Base-by-base conservation (phyloP, 92 coral and sea anemone species). In the Scolanthus callimorphus region DNA sequence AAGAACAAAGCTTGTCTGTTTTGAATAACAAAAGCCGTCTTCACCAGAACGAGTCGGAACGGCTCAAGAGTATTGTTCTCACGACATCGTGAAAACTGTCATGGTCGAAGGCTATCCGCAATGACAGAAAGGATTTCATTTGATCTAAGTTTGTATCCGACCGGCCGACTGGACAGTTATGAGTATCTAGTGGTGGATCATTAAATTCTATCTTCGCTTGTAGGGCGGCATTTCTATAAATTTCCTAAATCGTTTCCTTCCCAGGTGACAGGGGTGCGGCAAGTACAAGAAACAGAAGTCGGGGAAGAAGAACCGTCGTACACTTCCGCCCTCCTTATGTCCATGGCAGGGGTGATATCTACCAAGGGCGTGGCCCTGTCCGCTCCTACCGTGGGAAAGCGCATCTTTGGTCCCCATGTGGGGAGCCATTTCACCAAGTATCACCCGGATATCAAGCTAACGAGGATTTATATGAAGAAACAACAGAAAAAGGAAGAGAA, bases 331-430 rank as follows among this genome's bases (percentile, higher is more conserved):
- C 60, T 57, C 8, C 41, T 94, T 6, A 90, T 88, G 24, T 74
- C 86, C 37, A 94, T 94, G 96, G 73, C 99, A 11, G 99, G 96
- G 1, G 13, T 94, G 20, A 51, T 89, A 3, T 76, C 99, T 0
- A 90, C 99, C 2, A 64, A 81, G 23, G 73, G 85, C 6, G 85
- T 85, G 60, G 71, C 85, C 3, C 37, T 80, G 45, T 65, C 96
- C 15, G 67, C 85, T 0, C 99, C 99, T 23, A 49, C 81, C 0
- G 91, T 94, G 3, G 85, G 85, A n/a, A 94, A 81, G 44, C 68
- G 92, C 69, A 77, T 90, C 34, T 75, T 88, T 34, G 99, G 94
- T 0, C 95, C 96, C 10, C 99, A 94, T 48, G 52, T 89, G 13
- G 99, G 99, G 19, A 70, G 73, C 38, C 51, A 90, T 51, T 63